Percentiles rank a stretch among this genome's conserved stretches.
phyloP scores from a whole-genome alignment of 2,888 invertebrate genomes.

The Eutolmus rufibarbis region DNA sequence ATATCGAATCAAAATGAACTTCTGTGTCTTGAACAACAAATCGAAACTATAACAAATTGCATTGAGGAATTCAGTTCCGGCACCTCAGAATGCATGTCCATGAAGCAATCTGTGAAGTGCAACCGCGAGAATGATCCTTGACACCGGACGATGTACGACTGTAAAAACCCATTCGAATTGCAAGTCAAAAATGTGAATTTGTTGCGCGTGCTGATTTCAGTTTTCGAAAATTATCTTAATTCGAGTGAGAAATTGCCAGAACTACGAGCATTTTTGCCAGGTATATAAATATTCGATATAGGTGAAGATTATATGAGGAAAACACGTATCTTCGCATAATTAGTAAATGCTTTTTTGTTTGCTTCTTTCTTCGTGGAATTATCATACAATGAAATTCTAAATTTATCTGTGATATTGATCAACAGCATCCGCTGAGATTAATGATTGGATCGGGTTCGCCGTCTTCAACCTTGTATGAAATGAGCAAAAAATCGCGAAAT shows the following conservation, averaged over 20 bases:
- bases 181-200: neutral
- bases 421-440: neutral
- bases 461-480: neutral
- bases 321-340: conserved; percentile 2
- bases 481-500: neutral
- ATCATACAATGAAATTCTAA: conserved; percentile 13
- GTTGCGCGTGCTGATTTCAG: neutral
- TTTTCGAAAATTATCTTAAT: neutral
- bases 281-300: neutral
- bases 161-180: neutral
- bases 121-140: neutral
- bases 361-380: neutral
- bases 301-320: neutral
- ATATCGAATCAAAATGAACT: neutral
- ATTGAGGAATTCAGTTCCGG: neutral
- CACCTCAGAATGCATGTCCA: neutral
- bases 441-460: neutral
- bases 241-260: neutral
- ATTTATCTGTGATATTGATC: conserved; percentile 13
- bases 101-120: neutral
- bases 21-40: neutral
- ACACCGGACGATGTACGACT: neutral
- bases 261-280: neutral
- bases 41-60: neutral
- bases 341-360: neutral